Evolutionary conservation across 2,113 vertebrate genomes (phyloP).

Genomic region (Dromaius novaehollandiae): DNA sequence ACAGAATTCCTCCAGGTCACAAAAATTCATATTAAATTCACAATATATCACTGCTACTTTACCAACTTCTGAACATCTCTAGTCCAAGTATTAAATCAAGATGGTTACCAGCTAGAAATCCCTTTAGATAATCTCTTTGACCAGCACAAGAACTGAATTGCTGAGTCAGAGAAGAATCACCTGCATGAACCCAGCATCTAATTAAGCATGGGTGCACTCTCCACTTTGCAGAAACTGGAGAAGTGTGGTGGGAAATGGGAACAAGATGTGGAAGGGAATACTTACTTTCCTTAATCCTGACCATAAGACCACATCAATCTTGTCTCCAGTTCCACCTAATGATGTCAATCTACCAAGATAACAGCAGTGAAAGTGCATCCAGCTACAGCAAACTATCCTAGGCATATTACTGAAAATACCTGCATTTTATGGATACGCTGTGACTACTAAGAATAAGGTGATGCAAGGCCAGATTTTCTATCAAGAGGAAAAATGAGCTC

Average conservation of each 20-base stretch:
- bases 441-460: not conserved
- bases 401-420: not conserved
- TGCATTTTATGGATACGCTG: not conserved
- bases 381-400: not conserved
- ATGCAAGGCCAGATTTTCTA: not conserved
- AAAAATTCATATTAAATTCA: not conserved
- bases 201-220: not conserved
- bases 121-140: not conserved
- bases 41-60: not conserved
- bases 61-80: not conserved
- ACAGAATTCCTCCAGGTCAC: not conserved
- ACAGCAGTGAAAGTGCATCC: not conserved
- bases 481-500: not conserved
- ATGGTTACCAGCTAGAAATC: not conserved
- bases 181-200: not conserved
- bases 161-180: not conserved
- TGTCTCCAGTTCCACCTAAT: not conserved
- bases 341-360: accelerated
- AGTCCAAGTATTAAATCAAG: not conserved
- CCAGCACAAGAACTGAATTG: not conserved
- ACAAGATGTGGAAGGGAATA: not conserved
- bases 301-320: not conserved
- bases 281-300: not conserved
- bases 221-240: not conserved
- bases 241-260: not conserved